Evolutionary conservation across 1,140 invertebrate genomes (phyloP).

Genomic region (Drosophila miranda): DNA sequence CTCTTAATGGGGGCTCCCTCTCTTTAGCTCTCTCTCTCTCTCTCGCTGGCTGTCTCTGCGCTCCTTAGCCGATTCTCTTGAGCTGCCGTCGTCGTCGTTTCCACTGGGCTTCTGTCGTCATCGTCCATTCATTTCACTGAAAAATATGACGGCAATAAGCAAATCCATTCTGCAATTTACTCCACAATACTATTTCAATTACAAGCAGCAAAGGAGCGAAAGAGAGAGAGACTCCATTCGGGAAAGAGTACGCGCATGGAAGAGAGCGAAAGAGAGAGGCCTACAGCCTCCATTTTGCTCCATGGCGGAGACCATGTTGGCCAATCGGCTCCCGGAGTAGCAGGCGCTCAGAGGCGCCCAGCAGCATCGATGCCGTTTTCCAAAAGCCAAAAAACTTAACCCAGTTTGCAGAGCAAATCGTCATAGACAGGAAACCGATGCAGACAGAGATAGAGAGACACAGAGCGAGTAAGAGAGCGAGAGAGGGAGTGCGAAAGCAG

Average conservation of each 20-base stretch:
- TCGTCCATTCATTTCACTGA: constrained; percentile 44
- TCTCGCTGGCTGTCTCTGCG: not conserved
- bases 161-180: constrained; percentile 63
- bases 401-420: constrained; percentile 35
- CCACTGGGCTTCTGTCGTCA: constrained; percentile 23
- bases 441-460: not conserved
- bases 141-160: constrained; percentile 49
- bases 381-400: constrained; percentile 50
- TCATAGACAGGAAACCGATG: constrained; percentile 8
- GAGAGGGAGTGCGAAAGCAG: constrained; percentile 26
- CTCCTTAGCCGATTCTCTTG: constrained; percentile 25
- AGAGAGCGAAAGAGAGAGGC: too few species aligned
- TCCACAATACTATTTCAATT: constrained; percentile 62
- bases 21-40: constrained; percentile 3
- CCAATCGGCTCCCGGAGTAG: constrained; percentile 17
- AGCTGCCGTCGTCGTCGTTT: not conserved
- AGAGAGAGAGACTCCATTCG: not conserved
- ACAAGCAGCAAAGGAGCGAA: constrained; percentile 8
- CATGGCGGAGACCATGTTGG: constrained; percentile 10
- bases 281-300: constrained; percentile 2
- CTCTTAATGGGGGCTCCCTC: not conserved
- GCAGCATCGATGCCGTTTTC: constrained; percentile 39
- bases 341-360: constrained; percentile 31
- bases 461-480: not conserved
- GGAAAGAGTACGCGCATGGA: too few species aligned